Conservation (phyloP, 2,888 invertebrate genomes). For the Ichneumon xanthorius region DNA sequence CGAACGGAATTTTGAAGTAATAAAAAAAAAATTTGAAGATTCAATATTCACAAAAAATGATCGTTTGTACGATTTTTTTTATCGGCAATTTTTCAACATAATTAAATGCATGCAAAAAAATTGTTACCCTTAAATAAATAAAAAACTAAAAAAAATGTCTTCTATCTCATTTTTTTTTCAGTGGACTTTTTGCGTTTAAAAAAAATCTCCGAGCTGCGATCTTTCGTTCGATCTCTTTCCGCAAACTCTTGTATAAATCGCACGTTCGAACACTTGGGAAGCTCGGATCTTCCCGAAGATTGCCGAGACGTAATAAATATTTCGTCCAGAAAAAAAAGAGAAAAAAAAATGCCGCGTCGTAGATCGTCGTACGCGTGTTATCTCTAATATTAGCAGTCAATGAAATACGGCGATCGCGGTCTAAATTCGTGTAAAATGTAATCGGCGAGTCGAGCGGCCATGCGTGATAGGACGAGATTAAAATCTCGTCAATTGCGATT, state of each 20-base stretch:
- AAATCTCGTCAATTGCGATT: slow-evolving; percentile 12
- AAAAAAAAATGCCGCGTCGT: not conserved
- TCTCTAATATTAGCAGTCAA: not conserved
- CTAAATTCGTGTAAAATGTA: not conserved
- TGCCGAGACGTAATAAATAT: slow-evolving; percentile 1
- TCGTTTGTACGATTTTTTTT: no score
- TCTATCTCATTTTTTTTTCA: not conserved
- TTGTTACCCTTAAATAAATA: not conserved
- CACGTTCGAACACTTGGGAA: not conserved
- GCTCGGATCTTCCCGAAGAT: not conserved
- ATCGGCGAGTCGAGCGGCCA: slow-evolving; percentile 14
- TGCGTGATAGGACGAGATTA: slow-evolving; percentile 34
- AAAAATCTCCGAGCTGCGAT: not conserved
- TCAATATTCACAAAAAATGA: no score
- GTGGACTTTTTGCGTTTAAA: not conserved
- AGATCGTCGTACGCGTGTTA: not conserved
- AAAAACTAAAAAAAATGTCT: not conserved
- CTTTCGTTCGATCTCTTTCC: not conserved
- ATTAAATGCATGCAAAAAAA: not conserved
- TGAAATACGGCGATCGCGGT: not conserved
- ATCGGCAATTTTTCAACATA: no score
- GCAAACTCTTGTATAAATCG: not conserved
- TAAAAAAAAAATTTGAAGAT: no score
- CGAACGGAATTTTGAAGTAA: no score
- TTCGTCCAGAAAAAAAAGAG: not conserved